Evolutionary conservation across 1,140 invertebrate genomes (phyloP).

Genomic region (Zaprionus ghesquierei): DNA sequence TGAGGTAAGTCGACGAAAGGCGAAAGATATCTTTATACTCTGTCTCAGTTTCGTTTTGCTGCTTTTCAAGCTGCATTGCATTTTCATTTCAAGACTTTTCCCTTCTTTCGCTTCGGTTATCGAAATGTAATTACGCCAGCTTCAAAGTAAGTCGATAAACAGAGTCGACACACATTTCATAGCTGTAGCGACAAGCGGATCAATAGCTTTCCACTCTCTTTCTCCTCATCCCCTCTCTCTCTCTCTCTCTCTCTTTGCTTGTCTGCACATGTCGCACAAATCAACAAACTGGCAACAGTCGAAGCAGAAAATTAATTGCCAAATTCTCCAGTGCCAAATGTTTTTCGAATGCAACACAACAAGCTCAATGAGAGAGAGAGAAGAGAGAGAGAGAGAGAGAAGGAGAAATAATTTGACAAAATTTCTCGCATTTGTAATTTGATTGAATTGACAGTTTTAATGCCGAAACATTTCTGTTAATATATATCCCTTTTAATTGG

Average conservation of each 20-base stretch:
- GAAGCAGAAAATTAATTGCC: conserved; percentile 60
- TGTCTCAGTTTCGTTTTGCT: neutral
- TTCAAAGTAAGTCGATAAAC: conserved; percentile 40
- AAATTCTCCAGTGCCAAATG: conserved; percentile 31
- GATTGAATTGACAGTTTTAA: conserved; percentile 19
- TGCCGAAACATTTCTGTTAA: neutral
- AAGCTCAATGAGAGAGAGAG: neutral
- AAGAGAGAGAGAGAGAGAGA: neutral
- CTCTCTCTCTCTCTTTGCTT: conserved; percentile 7
- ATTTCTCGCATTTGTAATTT: conserved; percentile 8
- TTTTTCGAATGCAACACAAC: conserved; percentile 24
- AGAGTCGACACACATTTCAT: neutral
- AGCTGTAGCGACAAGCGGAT: neutral
- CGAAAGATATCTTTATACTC: neutral
- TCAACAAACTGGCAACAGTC: conserved; percentile 44
- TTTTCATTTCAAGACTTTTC: conserved; percentile 18
- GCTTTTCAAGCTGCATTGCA: conserved; percentile 30
- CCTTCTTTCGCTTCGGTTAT: conserved; percentile 13
- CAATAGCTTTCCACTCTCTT: neutral
- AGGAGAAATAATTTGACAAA: neutral
- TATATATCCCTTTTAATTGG: conserved; percentile 1
- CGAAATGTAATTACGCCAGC: conserved; percentile 62
- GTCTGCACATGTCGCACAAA: conserved; percentile 41
- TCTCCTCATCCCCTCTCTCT: neutral
- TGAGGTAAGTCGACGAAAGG: conserved; percentile 48